These are phyloP conservation scores for Sylvilagus floridanus DNA, from an alignment of 2,797 vertebrate species.

Conservation along the genomic window DNA sequence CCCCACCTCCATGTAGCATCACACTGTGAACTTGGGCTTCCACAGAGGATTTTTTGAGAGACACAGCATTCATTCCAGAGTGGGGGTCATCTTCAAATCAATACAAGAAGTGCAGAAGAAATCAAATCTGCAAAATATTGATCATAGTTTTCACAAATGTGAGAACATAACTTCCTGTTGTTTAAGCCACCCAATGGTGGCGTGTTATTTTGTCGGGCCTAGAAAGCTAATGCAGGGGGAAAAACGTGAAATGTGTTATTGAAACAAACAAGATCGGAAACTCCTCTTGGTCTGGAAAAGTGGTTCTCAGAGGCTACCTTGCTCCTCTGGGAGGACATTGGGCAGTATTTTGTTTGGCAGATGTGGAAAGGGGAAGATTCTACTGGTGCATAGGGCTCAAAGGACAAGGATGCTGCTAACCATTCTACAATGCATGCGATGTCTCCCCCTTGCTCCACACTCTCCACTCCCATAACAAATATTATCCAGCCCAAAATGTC, in stretches of 20 bases:
- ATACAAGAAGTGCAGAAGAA: background rate
- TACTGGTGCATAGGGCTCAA: background rate
- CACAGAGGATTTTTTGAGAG: background rate
- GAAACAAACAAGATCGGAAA: conserved; percentile 68
- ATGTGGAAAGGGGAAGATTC: fast-evolving
- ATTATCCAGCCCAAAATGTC: too few species aligned
- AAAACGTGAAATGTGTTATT: conserved; percentile 69
- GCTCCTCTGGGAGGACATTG: background rate
- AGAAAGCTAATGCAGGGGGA: conserved; percentile 47
- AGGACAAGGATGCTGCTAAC: background rate
- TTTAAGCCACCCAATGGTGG: background rate
- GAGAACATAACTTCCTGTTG: background rate
- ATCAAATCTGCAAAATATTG: background rate
- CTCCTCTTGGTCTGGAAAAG: conserved; percentile 59
- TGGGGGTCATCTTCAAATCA: background rate
- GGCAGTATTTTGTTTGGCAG: background rate
- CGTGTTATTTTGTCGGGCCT: conserved; percentile 5
- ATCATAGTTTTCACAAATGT: background rate
- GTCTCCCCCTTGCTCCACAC: background rate
- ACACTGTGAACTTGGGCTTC: background rate
- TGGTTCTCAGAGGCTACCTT: background rate
- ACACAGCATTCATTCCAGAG: background rate
- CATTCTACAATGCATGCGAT: fast-evolving
- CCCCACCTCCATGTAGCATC: background rate
- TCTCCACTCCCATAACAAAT: background rate